These are phyloP conservation scores for Oryctolagus cuniculus DNA, from an alignment of 2,113 vertebrate genomes.

Conservation along the genomic window mOryCun1.1 NC_091449.1:24689501-24690000, in stretches of 20 bases:
- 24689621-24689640: background rate
- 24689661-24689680: background rate
- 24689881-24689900: too few species aligned
- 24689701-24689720: background rate
- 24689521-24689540: background rate
- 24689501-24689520: background rate
- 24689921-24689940: too few species aligned
- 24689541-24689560: background rate
- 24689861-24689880: background rate
- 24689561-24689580: too few species aligned
- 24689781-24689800: too few species aligned
- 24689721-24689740: background rate
- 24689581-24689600: background rate
- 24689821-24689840: background rate
- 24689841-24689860: accelerated
- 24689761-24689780: too few species aligned
- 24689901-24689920: too few species aligned
- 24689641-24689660: background rate
- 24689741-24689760: background rate
- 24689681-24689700: background rate
- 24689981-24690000: too few species aligned
- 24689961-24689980: too few species aligned
- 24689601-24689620: too few species aligned
- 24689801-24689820: background rate
- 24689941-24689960: too few species aligned